phyloP scores from a whole-genome alignment of 2,888 invertebrate genomes.

The Drosophila pegasa region DNA sequence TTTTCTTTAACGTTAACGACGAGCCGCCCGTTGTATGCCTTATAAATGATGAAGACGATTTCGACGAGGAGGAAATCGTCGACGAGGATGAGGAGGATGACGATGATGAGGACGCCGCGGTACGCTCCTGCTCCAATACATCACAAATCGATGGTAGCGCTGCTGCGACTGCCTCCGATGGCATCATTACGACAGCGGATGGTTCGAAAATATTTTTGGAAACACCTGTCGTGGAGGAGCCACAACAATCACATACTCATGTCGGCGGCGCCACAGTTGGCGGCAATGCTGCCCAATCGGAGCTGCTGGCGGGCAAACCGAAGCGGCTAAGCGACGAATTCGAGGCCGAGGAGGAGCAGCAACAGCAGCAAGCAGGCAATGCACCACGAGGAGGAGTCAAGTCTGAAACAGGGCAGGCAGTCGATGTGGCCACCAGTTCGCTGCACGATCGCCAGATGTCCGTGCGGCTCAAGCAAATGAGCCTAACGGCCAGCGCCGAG shows the following conservation, averaged over 20 bases:
- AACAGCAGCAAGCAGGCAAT: neutral
- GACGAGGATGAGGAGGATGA: conserved; percentile 59
- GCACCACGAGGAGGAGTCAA: conserved; percentile 1
- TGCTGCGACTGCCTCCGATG: conserved; percentile 27
- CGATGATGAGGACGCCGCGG: conserved; percentile 29
- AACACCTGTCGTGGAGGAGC: conserved; percentile 84
- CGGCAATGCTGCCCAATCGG: conserved; percentile 29
- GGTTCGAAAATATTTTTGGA: conserved; percentile 83
- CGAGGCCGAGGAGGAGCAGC: conserved; percentile 59
- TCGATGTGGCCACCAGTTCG: conserved; percentile 57
- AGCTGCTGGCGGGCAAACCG: conserved; percentile 75
- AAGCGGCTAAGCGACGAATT: conserved; percentile 85
- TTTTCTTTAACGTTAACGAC: conserved; percentile 55
- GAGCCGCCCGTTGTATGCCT: conserved; percentile 75
- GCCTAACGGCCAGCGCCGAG: conserved; percentile 67
- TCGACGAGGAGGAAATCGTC: conserved; percentile 64
- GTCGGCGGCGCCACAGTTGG: conserved; percentile 14
- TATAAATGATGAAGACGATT: conserved; percentile 81
- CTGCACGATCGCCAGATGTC: conserved; percentile 81
- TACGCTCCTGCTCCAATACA: conserved; percentile 58
- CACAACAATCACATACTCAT: conserved; percentile 69
- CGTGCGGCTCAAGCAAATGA: conserved; percentile 82
- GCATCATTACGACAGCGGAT: conserved; percentile 74
- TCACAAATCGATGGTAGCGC: conserved; percentile 55
- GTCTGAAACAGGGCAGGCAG: conserved; percentile 25